phyloP scores from a whole-genome alignment of 2,888 invertebrate genomes.

The Phalera bucephala region DNA sequence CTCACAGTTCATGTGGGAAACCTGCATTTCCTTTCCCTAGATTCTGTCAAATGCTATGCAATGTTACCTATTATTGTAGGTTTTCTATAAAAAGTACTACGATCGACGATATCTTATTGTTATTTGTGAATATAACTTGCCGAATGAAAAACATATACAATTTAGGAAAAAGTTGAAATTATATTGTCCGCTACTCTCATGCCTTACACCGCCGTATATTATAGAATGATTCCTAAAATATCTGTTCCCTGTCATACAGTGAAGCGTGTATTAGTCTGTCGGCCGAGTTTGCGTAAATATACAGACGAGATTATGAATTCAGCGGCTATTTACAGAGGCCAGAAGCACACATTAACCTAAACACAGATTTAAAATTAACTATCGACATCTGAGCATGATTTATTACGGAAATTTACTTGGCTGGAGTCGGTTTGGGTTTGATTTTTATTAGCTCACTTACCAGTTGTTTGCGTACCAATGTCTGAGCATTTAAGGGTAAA shows the following conservation, averaged over 20 bases:
- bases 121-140: too few relatives aligned
- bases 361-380: not conserved
- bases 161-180: not conserved
- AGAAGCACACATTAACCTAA: constrained; percentile 2
- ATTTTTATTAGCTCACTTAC: too few relatives aligned
- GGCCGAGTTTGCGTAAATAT: constrained; percentile 28
- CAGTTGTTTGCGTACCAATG: too few relatives aligned
- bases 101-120: too few relatives aligned
- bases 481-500: too few relatives aligned
- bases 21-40: too few relatives aligned
- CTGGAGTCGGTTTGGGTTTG: not conserved
- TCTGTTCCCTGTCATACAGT: constrained; percentile 34
- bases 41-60: too few relatives aligned
- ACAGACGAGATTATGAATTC: constrained; percentile 25
- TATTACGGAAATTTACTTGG: not conserved
- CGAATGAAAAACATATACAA: too few relatives aligned
- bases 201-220: constrained; percentile 8
- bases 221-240: constrained; percentile 38
- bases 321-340: constrained; percentile 12
- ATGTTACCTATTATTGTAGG: too few relatives aligned
- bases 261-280: constrained; percentile 19
- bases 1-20: too few relatives aligned
- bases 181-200: constrained; percentile 6
- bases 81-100: too few relatives aligned
- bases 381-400: constrained; percentile 1